A percentile compares a stretch with the other conserved stretches of the same genome.
phyloP scores from a whole-genome alignment of 1,140 invertebrate genomes.

The Drosophila parabipectinata region DNA sequence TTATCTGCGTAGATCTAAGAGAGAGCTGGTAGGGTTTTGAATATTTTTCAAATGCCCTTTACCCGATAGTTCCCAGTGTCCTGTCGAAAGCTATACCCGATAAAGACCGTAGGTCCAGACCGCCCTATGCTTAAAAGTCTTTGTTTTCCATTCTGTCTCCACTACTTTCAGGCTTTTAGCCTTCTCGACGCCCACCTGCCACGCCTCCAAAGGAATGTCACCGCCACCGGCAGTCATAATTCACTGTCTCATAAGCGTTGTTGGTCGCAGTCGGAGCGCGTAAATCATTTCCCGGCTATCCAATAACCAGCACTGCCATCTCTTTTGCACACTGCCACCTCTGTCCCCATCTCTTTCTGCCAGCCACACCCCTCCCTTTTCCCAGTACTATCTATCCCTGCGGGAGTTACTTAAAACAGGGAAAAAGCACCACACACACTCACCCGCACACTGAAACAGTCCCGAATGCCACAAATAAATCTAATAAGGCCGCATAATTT shows the following conservation, averaged over 20 bases:
- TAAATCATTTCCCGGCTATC: constrained; percentile 68
- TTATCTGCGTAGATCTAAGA: constrained; percentile 9
- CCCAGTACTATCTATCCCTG: constrained; percentile 5
- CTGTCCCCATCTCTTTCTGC: neutral
- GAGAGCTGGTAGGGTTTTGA: neutral
- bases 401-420: constrained; percentile 68
- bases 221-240: constrained; percentile 63
- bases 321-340: constrained; percentile 1
- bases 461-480: constrained; percentile 75
- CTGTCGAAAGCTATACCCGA: neutral
- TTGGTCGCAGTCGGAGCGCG: constrained; percentile 41
- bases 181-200: constrained; percentile 6
- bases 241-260: constrained; percentile 67
- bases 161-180: constrained; percentile 23
- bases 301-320: constrained; percentile 38
- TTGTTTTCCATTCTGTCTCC: constrained; percentile 8
- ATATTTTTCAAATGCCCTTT: neutral
- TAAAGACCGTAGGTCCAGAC: neutral
- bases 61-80: neutral
- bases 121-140: neutral
- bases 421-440: constrained; percentile 28
- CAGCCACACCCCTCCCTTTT: neutral
- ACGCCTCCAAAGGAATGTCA: constrained; percentile 54
- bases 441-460: constrained; percentile 29
- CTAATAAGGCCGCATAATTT: constrained; percentile 81